phyloP scores from a whole-genome alignment of 2,888 invertebrate genomes.

The Gastrophysa polygoni region DNA sequence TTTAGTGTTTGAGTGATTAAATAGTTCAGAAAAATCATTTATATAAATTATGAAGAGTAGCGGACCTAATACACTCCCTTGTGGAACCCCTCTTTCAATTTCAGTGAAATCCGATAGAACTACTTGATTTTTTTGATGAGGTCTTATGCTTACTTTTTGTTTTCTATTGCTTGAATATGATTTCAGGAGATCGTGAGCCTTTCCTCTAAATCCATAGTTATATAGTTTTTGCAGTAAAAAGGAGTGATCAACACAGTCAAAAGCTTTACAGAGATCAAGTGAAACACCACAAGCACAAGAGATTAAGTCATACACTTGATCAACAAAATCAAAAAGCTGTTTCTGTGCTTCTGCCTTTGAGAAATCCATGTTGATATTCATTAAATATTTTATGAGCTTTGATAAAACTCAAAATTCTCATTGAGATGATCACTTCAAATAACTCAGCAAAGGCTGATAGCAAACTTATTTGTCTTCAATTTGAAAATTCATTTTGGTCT shows the following conservation, averaged over 20 bases:
- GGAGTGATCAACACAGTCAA: neutral
- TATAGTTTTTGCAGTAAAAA: neutral
- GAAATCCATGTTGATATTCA: neutral
- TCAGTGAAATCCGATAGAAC: neutral
- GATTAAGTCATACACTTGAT: neutral
- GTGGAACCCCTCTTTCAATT: neutral
- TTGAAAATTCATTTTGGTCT: neutral
- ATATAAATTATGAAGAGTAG: neutral
- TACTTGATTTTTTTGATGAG: neutral
- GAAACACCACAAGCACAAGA: neutral
- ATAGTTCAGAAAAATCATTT: neutral
- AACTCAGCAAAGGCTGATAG: neutral
- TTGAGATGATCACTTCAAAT: neutral
- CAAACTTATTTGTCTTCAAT: neutral
- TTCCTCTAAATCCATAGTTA: neutral
- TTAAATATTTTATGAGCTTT: neutral
- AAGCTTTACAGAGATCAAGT: neutral
- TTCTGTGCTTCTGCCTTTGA: neutral
- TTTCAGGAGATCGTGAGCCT: neutral
- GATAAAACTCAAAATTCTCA: neutral
- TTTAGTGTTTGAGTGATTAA: neutral
- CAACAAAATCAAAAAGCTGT: neutral
- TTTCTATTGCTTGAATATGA: neutral
- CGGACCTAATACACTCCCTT: no score
- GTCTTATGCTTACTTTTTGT: neutral